These are phyloP conservation scores for Catamblyrhynchus diadema DNA, from an alignment of 2,797 vertebrate species.

Conservation along the genomic window DNA sequence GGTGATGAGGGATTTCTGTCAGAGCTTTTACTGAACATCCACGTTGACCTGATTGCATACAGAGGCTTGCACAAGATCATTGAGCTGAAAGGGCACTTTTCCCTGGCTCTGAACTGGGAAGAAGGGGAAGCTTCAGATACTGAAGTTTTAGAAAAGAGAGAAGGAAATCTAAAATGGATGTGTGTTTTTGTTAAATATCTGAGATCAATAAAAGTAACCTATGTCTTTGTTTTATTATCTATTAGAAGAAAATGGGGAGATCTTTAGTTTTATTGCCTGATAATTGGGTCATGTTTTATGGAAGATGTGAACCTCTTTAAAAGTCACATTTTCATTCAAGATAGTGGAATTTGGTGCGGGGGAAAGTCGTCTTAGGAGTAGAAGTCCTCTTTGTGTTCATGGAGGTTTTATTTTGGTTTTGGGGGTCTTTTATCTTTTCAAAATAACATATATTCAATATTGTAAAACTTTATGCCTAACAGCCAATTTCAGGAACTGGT, in stretches of 20 bases:
- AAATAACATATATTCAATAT: neutral
- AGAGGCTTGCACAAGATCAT: neutral
- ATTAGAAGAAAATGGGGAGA: neutral
- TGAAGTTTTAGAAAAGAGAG: neutral
- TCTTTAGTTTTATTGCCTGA: neutral
- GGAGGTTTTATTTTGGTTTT: neutral
- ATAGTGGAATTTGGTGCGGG: neutral
- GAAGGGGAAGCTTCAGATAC: neutral
- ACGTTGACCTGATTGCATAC: rapidly evolving
- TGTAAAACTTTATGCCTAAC: neutral
- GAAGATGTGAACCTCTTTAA: neutral
- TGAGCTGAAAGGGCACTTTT: neutral
- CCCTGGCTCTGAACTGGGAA: neutral
- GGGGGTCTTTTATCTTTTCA: neutral
- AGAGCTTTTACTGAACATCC: neutral
- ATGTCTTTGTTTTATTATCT: neutral
- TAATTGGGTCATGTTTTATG: neutral
- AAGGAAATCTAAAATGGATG: neutral
- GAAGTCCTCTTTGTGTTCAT: neutral
- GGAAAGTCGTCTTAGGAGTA: neutral
- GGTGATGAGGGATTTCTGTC: neutral
- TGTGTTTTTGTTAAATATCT: neutral
- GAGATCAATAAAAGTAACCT: neutral
- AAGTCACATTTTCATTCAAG: neutral
- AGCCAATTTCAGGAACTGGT: neutral